phyloP scores from a whole-genome alignment of 2,888 invertebrate genomes.

The Tetranychus truncatus region DNA sequence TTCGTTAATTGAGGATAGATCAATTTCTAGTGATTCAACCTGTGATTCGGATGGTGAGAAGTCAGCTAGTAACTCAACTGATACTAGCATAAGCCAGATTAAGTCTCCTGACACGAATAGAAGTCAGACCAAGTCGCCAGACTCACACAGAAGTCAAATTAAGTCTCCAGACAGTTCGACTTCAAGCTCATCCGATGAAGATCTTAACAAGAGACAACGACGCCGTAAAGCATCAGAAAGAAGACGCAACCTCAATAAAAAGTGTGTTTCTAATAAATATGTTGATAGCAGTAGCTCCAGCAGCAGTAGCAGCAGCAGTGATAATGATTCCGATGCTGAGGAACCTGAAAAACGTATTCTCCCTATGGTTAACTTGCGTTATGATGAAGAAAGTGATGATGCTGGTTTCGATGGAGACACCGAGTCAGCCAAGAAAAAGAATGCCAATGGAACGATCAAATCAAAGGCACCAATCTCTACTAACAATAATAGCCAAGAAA shows the following conservation, averaged over 20 bases:
- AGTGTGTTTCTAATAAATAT: neutral
- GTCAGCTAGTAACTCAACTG: neutral
- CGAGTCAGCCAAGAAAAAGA: neutral
- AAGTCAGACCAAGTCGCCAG: neutral
- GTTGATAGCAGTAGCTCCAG: neutral
- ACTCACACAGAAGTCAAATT: neutral
- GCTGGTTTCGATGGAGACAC: neutral
- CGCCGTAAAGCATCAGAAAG: neutral
- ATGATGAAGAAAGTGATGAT: slow-evolving; percentile 1
- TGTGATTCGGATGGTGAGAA: neutral
- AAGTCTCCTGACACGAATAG: neutral
- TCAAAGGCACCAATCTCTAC: neutral
- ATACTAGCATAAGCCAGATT: neutral
- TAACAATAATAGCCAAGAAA: neutral
- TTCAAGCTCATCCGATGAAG: neutral
- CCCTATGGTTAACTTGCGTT: neutral
- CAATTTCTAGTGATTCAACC: neutral
- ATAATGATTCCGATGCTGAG: neutral
- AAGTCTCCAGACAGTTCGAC: neutral
- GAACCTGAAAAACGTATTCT: neutral
- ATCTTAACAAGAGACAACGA: neutral
- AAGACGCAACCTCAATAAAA: neutral
- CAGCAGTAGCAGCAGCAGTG: neutral
- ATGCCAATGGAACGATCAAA: neutral
- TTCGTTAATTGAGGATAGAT: neutral